A percentile compares a stretch with the other conserved stretches of the same genome.
Evolutionary conservation across 2,888 invertebrate species (phyloP).

Genomic region (Chrysolina oricalcia): DNA sequence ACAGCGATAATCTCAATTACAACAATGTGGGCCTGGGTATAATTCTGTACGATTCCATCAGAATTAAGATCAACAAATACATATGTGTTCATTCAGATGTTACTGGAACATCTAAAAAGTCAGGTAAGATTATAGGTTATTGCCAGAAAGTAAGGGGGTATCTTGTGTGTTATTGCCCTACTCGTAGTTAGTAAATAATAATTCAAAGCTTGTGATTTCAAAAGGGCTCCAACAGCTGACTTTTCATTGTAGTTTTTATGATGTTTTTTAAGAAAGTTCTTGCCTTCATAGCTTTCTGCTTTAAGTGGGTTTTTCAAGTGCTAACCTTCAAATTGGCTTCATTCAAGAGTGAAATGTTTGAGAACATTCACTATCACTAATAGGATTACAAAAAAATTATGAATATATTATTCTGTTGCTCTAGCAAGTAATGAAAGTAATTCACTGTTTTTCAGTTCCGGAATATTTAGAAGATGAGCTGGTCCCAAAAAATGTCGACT

Average conservation of each 20-base stretch:
- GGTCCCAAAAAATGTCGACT: slow-evolving; percentile 58
- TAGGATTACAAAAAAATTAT: too few relatives aligned
- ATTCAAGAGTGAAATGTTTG: too few relatives aligned
- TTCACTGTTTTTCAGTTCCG: slow-evolving; percentile 54
- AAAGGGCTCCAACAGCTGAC: not conserved
- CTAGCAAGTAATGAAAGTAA: too few relatives aligned
- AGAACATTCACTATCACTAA: too few relatives aligned
- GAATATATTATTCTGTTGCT: too few relatives aligned
- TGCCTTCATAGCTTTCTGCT: too few relatives aligned
- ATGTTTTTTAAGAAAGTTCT: too few relatives aligned
- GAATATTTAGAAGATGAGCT: slow-evolving; percentile 63
- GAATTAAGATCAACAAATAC: slow-evolving; percentile 59
- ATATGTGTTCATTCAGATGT: slow-evolving; percentile 60
- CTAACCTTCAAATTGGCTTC: too few relatives aligned
- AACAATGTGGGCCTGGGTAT: slow-evolving; percentile 60
- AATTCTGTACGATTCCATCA: slow-evolving; percentile 61
- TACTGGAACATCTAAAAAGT: slow-evolving; percentile 47
- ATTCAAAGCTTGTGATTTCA: not conserved
- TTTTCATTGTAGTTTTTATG: too few relatives aligned
- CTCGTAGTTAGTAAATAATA: not conserved
- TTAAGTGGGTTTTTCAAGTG: too few relatives aligned
- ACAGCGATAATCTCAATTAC: slow-evolving; percentile 58
- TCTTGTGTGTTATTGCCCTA: too few relatives aligned
- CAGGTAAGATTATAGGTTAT: slow-evolving; percentile 40
- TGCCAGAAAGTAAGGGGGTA: too few relatives aligned